A percentile compares a stretch with the other conserved stretches of the same genome.
Evolutionary conservation across 1,140 invertebrate genomes (phyloP).

Genomic region (Anagrus nilaparvatae): DNA sequence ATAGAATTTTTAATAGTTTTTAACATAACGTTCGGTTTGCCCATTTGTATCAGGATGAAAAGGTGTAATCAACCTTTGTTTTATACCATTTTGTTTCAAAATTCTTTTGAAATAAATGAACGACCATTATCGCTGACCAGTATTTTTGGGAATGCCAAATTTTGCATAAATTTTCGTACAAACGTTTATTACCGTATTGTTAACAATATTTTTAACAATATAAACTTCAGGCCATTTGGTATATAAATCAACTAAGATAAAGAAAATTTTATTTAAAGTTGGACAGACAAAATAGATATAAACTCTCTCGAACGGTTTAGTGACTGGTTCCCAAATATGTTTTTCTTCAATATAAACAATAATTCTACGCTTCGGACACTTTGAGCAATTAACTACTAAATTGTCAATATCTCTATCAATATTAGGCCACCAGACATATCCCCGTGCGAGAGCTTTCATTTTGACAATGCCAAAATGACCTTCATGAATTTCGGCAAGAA

Average conservation of each 20-base stretch:
- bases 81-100: too few species aligned
- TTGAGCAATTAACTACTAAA: slow-evolving; percentile 10
- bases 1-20: too few species aligned
- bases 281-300: slow-evolving; percentile 26
- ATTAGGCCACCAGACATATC: slow-evolving; percentile 37
- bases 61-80: too few species aligned
- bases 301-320: slow-evolving; percentile 30
- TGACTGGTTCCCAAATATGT: slow-evolving; percentile 17
- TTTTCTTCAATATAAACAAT: too few species aligned
- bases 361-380: slow-evolving; percentile 21
- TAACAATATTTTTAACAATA: slow-evolving; percentile 1
- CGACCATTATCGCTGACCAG: too few species aligned
- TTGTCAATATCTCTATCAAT: slow-evolving; percentile 35
- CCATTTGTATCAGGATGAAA: too few species aligned
- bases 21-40: too few species aligned
- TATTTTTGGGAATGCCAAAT: too few species aligned
- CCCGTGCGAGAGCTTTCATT: slow-evolving; percentile 34
- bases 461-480: slow-evolving; percentile 35
- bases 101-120: too few species aligned
- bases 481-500: slow-evolving; percentile 30
- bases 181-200: too few species aligned
- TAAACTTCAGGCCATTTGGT: slow-evolving; percentile 21
- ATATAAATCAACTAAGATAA: slow-evolving; percentile 26
- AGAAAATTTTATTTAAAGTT: slow-evolving; percentile 18
- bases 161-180: too few species aligned